Evolutionary conservation across 1,140 invertebrate species (phyloP), one percentile per base, ranked within the genome.

Genomic region (Liolophura sinensis): DNA sequence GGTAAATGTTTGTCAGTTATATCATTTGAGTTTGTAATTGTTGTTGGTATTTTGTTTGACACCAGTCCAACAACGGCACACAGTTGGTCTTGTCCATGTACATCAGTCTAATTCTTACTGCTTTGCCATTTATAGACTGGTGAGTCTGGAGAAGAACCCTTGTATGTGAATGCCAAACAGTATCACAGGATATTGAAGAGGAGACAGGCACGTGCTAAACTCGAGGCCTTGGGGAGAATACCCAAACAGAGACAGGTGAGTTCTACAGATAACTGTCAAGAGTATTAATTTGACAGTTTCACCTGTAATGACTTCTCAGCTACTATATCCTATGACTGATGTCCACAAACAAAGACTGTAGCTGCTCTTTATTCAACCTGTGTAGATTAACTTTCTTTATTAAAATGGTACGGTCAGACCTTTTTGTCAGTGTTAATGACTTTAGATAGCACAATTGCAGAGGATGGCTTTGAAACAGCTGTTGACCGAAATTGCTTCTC

Each of bases 101-200:
- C 9, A 40, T 40, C 3, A 40, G 9, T 40, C n/a, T 54, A 24
- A 54, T 54, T 24, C n/a, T 58, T 58, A 58, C 15, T 6, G 4
- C 20, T 47, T 57, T 56, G 49, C 62, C n/a, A 58, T 48, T 71
- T 66, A n/a, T 48, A 79, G 76, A 70, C 75, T 25, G 71, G 71
- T n/a, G 80, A 80, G 40, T 74, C 77, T 48, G 78, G 80, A 24
- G 80, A 82, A 65, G 80, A 82, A 55, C 80, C 80, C 12, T 62
- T 82, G 12, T 80, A 85, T 77, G 76, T 99, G 0, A 99, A 99
- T 88, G 96, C 96, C 14, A 96, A 97, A 80, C 97, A 99, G 65
- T 85, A 85, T 66, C 78, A 85, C 64, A 71, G 84, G 54, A 85
- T 85, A 49, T 70, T 85, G 25, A 85, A 85, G 67, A 58, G 85